These are phyloP conservation scores for Keiferia lycopersicella DNA, from an alignment of 2,888 invertebrate genomes.

Conservation along the genomic window DNA sequence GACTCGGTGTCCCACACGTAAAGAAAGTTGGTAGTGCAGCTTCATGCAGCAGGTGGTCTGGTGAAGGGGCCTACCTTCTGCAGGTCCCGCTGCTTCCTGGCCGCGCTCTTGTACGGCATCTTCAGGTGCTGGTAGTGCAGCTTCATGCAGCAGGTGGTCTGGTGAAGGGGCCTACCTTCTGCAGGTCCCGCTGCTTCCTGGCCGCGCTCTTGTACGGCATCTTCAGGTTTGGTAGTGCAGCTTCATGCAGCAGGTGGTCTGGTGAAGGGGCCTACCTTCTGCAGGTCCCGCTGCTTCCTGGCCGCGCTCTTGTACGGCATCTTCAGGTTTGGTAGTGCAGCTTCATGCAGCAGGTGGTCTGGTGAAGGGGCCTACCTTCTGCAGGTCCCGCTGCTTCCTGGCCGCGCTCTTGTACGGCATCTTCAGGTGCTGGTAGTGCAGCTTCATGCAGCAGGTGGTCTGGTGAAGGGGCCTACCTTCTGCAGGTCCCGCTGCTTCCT, in stretches of 20 bases:
- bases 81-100: constrained; percentile 28
- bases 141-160: constrained; percentile 61
- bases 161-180: constrained; percentile 28
- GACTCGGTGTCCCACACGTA: too few species aligned
- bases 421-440: constrained; percentile 60
- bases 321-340: neutral
- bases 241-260: constrained; percentile 61
- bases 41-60: too few species aligned
- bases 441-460: too few species aligned
- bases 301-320: neutral
- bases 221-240: too few species aligned
- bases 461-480: too few species aligned
- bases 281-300: too few species aligned
- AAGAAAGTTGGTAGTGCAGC: too few species aligned
- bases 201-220: constrained; percentile 54
- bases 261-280: constrained; percentile 38
- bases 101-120: constrained; percentile 55
- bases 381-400: constrained; percentile 24
- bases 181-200: constrained; percentile 28
- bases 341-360: neutral
- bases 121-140: too few species aligned
- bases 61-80: constrained; percentile 6
- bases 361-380: neutral
- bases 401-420: constrained; percentile 54
- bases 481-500: too few species aligned